A percentile compares a stretch with the other conserved stretches of the same genome.
phyloP scores from a whole-genome alignment of 35 echinoderm and acorn worm genomes.

The Hemicentrotus pulcherrimus region DNA sequence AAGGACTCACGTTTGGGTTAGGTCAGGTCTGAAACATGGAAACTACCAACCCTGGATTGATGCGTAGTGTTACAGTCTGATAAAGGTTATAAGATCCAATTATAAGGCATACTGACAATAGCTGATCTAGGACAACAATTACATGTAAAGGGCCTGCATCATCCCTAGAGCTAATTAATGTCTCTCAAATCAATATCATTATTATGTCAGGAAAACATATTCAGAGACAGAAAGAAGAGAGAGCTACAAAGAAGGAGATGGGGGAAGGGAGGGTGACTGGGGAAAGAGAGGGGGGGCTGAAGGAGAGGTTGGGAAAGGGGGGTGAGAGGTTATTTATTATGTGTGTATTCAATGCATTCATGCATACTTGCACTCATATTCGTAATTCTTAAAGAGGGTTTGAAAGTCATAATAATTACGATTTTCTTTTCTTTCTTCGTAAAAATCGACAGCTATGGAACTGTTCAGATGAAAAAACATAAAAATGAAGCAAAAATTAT shows the following conservation, averaged over 20 bases:
- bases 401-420: too few species aligned
- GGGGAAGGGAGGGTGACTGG: neutral
- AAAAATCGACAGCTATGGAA: too few species aligned
- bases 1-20: too few species aligned
- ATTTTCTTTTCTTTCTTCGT: too few species aligned
- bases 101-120: neutral
- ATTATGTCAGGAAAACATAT: neutral
- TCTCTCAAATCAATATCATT: neutral
- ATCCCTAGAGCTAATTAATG: neutral
- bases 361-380: too few species aligned
- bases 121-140: neutral
- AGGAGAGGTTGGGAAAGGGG: neutral
- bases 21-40: neutral
- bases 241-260: neutral
- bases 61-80: neutral
- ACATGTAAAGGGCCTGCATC: too few species aligned
- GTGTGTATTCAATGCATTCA: too few species aligned
- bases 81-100: neutral
- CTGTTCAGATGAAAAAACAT: neutral
- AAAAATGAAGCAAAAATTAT: neutral
- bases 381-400: too few species aligned
- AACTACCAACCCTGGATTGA: neutral
- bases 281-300: neutral
- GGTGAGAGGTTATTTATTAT: too few species aligned
- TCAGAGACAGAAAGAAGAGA: neutral